These are phyloP conservation scores for Megatriorchis doriae DNA, from an alignment of 2,113 vertebrate species.

Conservation along the genomic window DNA sequence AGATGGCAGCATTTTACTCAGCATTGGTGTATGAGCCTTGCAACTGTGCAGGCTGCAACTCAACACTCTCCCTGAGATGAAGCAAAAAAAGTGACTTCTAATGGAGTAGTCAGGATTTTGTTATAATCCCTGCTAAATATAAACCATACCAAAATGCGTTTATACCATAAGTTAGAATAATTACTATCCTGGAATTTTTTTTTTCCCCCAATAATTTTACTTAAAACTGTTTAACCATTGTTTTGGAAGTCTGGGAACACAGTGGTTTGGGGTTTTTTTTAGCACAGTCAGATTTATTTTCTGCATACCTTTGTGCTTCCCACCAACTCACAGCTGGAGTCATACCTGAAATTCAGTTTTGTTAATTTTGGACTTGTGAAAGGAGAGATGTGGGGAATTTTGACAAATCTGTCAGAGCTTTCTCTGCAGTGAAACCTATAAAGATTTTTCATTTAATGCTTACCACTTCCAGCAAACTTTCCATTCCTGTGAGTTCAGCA, in stretches of 20 bases:
- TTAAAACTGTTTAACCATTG: neutral
- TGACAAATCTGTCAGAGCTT: neutral
- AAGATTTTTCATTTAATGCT: neutral
- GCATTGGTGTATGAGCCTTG: neutral
- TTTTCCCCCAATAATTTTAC: neutral
- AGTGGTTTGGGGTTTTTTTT: neutral
- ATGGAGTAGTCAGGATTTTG: neutral
- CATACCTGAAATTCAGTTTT: neutral
- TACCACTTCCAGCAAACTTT: neutral
- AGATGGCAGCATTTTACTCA: conserved; percentile 61
- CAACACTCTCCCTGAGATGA: neutral
- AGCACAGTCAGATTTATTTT: neutral
- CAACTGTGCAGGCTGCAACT: neutral
- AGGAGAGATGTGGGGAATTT: neutral
- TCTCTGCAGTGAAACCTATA: neutral
- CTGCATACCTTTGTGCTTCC: neutral
- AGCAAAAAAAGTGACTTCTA: neutral
- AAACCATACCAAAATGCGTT: neutral
- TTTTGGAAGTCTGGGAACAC: neutral
- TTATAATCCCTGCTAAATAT: neutral
- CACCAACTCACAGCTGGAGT: neutral
- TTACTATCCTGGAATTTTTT: neutral
- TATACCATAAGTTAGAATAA: neutral
- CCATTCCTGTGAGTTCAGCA: neutral
- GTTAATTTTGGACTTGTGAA: neutral